Base-by-base conservation (phyloP, 2,888 invertebrate species). In the Koerneria pararmatus region DNA sequence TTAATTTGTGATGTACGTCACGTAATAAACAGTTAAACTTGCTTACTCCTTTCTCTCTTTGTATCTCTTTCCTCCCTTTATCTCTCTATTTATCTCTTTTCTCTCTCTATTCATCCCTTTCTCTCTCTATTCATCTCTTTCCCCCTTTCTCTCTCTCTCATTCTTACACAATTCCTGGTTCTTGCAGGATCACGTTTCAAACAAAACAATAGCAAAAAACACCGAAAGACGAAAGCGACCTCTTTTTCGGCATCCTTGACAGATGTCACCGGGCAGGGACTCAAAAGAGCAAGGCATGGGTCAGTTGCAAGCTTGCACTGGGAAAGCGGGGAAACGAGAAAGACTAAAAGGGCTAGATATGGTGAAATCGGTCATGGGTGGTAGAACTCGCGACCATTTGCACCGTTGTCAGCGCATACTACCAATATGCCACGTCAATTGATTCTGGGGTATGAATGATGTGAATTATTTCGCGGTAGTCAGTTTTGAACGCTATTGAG, bases 221-320 rank as follows among this genome's bases (percentile, higher is more conserved):
- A n/a, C n/a, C n/a, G 35, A 29, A 61, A 65, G 41, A 63, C 59
- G 27, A 67, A 62, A 58, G 65, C 66, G 66, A 69, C 73, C 1
- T 75, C 77, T 32, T 80, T 79, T 73, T 77, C 78, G 6, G 70
- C 72, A 24, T 74, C 78, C 3, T 68, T 81, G n/a, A 71, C 79
- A 1, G 56, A 66, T 22, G 72, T 77, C 37, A 65, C 65, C 53
- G 35, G 22, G 11, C 62, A 63, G 48, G 53, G 71, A 19, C 71
- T 79, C 37, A 80, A 80, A 66, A 70, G 68, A 37, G 73, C 74
- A 51, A 68, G 79, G 34, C 66, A 73, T 24, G 79, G 79, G 84
- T 86, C 35, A 51, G 75, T 69, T 4, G 46, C 46, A 56, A 51
- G n/a, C 32, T 22, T 54, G 54, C 54, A 27, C 65, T 24, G 54